A percentile compares a stretch with the other conserved stretches of the same genome.
Conservation (phyloP, 2,888 invertebrate species). For the Sinelater perroti region DNA sequence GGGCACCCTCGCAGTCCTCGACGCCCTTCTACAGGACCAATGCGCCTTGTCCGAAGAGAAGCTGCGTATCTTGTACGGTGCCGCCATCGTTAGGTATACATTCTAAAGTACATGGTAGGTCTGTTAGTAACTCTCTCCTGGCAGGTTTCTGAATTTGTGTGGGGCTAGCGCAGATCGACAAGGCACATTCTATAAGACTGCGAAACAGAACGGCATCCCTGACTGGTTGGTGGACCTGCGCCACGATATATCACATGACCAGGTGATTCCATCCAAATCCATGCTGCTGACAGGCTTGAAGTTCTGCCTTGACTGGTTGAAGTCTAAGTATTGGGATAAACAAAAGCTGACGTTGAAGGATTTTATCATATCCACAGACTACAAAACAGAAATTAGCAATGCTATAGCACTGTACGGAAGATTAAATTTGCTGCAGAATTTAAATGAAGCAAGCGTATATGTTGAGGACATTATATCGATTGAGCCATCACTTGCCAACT, state of each 20-base stretch:
- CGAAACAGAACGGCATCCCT: constrained; percentile 74
- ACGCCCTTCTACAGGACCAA: constrained; percentile 61
- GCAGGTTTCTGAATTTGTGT: constrained; percentile 58
- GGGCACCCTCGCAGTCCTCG: constrained; percentile 67
- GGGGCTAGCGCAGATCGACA: constrained; percentile 54
- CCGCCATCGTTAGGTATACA: constrained; percentile 70
- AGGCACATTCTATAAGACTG: constrained; percentile 64
- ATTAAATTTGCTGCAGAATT: constrained; percentile 3
- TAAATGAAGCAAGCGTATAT: too few relatives aligned
- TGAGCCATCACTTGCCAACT: too few relatives aligned
- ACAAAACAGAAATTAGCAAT: neutral
- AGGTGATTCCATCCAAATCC: constrained; percentile 70
- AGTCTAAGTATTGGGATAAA: constrained; percentile 71
- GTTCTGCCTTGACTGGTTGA: constrained; percentile 74
- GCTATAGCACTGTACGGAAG: neutral
- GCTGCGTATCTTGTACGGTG: constrained; percentile 68
- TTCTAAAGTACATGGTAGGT: constrained; percentile 1
- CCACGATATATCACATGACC: constrained; percentile 80
- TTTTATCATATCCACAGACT: constrained; percentile 47
- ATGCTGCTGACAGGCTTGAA: constrained; percentile 70
- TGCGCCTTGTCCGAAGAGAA: constrained; percentile 61
- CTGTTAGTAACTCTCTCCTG: constrained; percentile 29
- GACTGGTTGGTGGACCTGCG: constrained; percentile 82
- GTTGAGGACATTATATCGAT: too few relatives aligned
- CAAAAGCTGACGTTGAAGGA: constrained; percentile 64